These are phyloP conservation scores for Phylloscopus collybita DNA, from an alignment of 2,797 vertebrate species.

Conservation along the genomic window DNA sequence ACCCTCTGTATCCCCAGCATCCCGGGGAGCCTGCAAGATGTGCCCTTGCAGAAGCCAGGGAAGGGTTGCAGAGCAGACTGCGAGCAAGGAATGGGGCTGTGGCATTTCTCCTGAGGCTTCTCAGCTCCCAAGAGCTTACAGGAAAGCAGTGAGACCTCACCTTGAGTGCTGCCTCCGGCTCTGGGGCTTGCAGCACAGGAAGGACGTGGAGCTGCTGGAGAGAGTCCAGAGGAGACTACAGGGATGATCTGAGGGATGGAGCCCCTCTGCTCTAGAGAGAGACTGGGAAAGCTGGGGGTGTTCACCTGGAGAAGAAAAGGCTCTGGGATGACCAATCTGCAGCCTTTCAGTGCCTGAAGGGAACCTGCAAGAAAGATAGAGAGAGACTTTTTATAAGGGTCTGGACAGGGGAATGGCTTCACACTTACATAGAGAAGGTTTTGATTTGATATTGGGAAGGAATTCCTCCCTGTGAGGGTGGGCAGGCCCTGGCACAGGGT, in stretches of 20 bases:
- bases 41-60: neutral
- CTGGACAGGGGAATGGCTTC: neutral
- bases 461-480: fast-evolving
- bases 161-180: neutral
- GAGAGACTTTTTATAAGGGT: neutral
- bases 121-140: neutral
- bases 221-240: neutral
- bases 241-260: neutral
- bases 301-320: neutral
- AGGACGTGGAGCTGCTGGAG: neutral
- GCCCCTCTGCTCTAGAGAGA: neutral
- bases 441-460: neutral
- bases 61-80: neutral
- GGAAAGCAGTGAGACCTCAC: neutral
- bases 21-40: neutral
- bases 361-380: neutral
- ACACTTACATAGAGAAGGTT: neutral
- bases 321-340: neutral
- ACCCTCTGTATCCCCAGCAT: neutral
- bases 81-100: neutral
- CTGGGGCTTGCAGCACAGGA: neutral
- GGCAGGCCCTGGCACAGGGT: neutral
- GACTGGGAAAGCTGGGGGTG: neutral
- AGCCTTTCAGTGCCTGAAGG: neutral
- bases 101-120: neutral